Evolutionary conservation across 2,888 invertebrate genomes (phyloP).

Genomic region (Caenorhabditis sulstoni): DNA sequence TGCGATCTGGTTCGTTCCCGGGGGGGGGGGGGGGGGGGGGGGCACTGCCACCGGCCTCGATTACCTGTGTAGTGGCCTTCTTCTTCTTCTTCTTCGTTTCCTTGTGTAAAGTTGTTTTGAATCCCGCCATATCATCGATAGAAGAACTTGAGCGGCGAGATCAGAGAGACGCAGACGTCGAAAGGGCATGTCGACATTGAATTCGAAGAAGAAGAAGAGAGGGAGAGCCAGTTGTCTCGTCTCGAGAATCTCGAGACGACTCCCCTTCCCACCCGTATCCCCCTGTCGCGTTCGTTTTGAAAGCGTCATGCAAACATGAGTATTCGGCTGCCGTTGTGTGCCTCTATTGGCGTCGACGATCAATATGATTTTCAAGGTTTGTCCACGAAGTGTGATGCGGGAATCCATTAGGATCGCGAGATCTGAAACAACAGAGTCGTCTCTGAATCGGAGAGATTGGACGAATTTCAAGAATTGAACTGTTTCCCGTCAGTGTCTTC

Average conservation of each 20-base stretch:
- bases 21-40: too few species aligned
- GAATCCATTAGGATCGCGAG: too few species aligned
- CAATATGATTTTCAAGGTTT: constrained; percentile 65
- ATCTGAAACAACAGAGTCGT: too few species aligned
- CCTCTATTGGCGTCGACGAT: constrained; percentile 63
- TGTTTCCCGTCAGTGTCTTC: too few species aligned
- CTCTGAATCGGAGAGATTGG: too few species aligned
- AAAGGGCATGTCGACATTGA: constrained; percentile 42
- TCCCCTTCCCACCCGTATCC: constrained; percentile 4
- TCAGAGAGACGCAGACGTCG: constrained; percentile 37
- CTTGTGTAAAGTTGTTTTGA: constrained; percentile 53
- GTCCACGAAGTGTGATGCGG: not conserved
- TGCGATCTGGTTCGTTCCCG: constrained; percentile 28
- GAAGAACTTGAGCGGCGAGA: constrained; percentile 32
- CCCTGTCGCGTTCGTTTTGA: constrained; percentile 22
- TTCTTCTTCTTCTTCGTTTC: too few species aligned
- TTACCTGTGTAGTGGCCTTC: constrained; percentile 19
- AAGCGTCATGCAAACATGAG: constrained; percentile 58
- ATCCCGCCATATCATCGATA: constrained; percentile 20
- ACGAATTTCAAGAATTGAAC: too few species aligned
- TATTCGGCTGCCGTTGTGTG: constrained; percentile 63
- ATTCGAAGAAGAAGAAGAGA: constrained; percentile 29
- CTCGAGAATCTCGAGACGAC: constrained; percentile 34
- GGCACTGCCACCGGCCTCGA: constrained; percentile 9
- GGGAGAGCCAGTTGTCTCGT: constrained; percentile 48